These are phyloP conservation scores for Anser brachyrhynchus DNA, from an alignment of 2,113 vertebrate species.

Conservation along the genomic window DNA sequence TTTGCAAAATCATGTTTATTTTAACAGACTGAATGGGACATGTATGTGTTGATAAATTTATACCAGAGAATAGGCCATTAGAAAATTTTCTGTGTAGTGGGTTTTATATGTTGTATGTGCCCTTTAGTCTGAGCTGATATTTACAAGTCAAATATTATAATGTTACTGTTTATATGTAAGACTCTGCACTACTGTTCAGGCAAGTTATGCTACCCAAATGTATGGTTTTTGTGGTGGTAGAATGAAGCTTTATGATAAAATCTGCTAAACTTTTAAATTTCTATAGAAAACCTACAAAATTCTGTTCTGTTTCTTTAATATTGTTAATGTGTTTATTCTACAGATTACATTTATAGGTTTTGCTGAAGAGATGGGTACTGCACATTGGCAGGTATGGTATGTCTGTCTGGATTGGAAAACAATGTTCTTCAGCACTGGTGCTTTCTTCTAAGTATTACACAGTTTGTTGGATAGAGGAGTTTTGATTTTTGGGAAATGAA, in stretches of 20 bases:
- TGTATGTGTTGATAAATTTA: not conserved
- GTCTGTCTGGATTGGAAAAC: not conserved
- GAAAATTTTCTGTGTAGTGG: not conserved
- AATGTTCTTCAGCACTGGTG: not conserved
- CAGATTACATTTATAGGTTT: conserved; percentile 92
- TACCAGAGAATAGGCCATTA: not conserved
- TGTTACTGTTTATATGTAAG: not conserved
- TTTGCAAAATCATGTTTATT: not conserved
- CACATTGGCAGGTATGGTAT: conserved; percentile 81
- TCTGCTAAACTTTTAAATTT: not conserved
- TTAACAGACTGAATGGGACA: not conserved
- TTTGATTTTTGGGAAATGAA: not conserved
- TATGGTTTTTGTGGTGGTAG: not conserved
- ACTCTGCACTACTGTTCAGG: not conserved
- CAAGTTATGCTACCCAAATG: not conserved
- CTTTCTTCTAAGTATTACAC: not conserved
- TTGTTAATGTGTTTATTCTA: conserved; percentile 51
- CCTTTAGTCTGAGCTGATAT: not conserved
- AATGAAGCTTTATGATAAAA: not conserved
- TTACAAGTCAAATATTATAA: not conserved
- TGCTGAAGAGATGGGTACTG: conserved; percentile 80
- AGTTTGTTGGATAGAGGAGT: not conserved
- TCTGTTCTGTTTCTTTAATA: not conserved
- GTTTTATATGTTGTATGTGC: not conserved
- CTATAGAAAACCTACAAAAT: not conserved